Percentiles rank a stretch among this genome's conserved stretches.
phyloP scores from a whole-genome alignment of 2,113 vertebrate species.

The Sterrhoptilus dennistouni region DNA sequence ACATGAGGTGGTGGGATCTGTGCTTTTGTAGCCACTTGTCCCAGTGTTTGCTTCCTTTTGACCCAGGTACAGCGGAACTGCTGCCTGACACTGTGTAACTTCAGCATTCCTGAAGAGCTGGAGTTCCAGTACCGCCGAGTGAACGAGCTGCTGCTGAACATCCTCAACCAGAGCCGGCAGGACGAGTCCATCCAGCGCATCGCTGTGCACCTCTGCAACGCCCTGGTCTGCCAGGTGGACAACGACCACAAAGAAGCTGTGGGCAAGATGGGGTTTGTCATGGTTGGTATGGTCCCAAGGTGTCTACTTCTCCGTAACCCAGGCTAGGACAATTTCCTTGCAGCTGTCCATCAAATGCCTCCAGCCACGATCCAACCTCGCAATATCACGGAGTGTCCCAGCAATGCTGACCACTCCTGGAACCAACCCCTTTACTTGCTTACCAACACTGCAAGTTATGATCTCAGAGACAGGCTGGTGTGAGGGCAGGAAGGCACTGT shows the following conservation, averaged over 20 bases:
- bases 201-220: conserved; percentile 95
- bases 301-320: not conserved
- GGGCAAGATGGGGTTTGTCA: conserved; percentile 98
- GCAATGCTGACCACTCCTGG: not conserved
- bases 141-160: conserved; percentile 92
- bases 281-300: conserved; percentile 75
- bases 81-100: conserved; percentile 96
- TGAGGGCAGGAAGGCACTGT: not conserved
- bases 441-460: not conserved
- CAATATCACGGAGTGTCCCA: not conserved
- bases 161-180: conserved; percentile 90
- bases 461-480: not conserved
- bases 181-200: conserved; percentile 99
- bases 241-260: conserved; percentile 98
- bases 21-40: not conserved
- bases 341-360: not conserved
- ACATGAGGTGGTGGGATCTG: not conserved
- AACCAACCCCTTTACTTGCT: not conserved
- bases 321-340: not conserved
- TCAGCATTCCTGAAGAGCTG: conserved; percentile 96
- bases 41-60: not conserved
- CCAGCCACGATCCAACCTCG: not conserved
- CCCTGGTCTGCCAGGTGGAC: conserved; percentile 98
- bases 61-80: conserved; percentile 95
- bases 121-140: conserved; percentile 97